These are phyloP conservation scores for Glareola pratincola DNA, from an alignment of 2,113 vertebrate genomes.

Conservation along the genomic window DNA sequence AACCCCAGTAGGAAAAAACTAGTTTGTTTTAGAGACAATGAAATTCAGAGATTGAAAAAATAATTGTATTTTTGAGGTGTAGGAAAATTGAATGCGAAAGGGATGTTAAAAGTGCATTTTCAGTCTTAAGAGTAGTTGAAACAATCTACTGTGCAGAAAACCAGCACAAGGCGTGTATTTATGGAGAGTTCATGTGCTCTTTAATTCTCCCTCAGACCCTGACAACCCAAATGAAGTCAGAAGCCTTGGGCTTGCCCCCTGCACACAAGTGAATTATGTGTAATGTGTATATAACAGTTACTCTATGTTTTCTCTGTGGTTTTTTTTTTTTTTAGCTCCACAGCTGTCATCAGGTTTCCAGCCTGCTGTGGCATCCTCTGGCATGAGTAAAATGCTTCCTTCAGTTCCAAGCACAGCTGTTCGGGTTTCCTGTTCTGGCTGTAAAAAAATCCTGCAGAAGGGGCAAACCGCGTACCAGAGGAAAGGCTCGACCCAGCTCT, in stretches of 20 bases:
- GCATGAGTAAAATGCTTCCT: slow-evolving; percentile 76
- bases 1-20: not conserved
- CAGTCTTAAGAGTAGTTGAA: not conserved
- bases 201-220: not conserved
- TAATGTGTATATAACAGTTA: not conserved
- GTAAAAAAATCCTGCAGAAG: slow-evolving; percentile 90
- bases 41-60: not conserved
- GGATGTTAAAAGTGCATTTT: not conserved
- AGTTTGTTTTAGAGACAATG: not conserved
- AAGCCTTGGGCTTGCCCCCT: not conserved
- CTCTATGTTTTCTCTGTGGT: not conserved
- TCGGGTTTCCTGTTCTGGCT: slow-evolving; percentile 89
- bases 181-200: not conserved
- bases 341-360: slow-evolving; percentile 81
- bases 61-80: not conserved
- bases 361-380: slow-evolving; percentile 74
- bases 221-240: not conserved
- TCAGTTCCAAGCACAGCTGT: slow-evolving; percentile 76
- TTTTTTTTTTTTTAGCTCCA: slow-evolving; percentile 69
- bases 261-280: not conserved
- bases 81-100: not conserved
- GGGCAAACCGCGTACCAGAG: slow-evolving; percentile 97
- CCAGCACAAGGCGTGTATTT: not conserved
- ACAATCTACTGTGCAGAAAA: not conserved
- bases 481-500: slow-evolving; percentile 91